A percentile compares a stretch with the other conserved stretches of the same genome.
Evolutionary conservation across 1,140 invertebrate genomes (phyloP).

Genomic region (Meloidogyne chitwoodi): DNA sequence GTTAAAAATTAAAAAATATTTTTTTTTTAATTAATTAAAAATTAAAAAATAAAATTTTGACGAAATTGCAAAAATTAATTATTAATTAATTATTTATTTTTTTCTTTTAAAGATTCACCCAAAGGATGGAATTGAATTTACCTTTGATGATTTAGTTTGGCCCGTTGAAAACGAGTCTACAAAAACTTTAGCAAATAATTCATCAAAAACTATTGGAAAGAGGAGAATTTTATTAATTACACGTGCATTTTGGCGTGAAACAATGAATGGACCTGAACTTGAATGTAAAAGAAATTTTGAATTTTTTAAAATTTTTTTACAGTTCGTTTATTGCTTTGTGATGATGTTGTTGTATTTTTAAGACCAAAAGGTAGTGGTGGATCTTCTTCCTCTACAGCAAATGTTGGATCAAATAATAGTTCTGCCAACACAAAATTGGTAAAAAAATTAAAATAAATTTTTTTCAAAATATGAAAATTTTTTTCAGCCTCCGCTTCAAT

Average conservation of each 20-base stretch:
- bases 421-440: background rate
- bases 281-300: slow-evolving; percentile 18
- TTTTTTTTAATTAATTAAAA: slow-evolving; percentile 1
- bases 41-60: too few species aligned
- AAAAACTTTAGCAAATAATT: background rate
- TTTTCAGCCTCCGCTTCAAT: slow-evolving; percentile 8
- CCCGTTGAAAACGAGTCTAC: slow-evolving; percentile 1
- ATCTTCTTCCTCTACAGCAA: background rate
- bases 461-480: too few species aligned
- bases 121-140: slow-evolving; percentile 20
- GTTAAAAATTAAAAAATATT: background rate
- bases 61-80: too few species aligned
- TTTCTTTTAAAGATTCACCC: background rate
- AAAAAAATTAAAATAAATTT: too few species aligned
- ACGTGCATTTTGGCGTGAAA: slow-evolving; percentile 26
- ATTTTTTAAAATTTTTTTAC: slow-evolving; percentile 5
- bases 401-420: background rate
- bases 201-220: background rate
- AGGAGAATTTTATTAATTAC: background rate
- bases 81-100: background rate
- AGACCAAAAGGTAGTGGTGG: slow-evolving; percentile 24
- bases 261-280: slow-evolving; percentile 22
- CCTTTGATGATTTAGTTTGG: slow-evolving; percentile 35
- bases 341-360: slow-evolving; percentile 43
- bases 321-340: slow-evolving; percentile 37